Percentiles rank a stretch among this genome's conserved stretches.
phyloP scores from a whole-genome alignment of 2,797 vertebrate species.

The Chelon auratus region DNA sequence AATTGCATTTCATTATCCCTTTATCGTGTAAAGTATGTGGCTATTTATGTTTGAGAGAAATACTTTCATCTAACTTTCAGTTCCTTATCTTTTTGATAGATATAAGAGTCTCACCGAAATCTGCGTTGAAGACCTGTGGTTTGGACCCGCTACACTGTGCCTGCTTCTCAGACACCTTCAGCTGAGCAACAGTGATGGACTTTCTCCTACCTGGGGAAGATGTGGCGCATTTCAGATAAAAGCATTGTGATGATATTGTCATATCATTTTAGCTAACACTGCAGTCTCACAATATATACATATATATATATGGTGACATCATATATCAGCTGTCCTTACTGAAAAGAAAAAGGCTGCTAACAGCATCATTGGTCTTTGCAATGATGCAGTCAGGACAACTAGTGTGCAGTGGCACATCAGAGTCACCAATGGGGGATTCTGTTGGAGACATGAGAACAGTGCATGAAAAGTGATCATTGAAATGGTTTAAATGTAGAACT shows the following conservation, averaged over 20 bases:
- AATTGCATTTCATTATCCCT: too few relatives aligned
- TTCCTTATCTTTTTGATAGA: not conserved
- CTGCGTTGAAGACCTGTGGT: not conserved
- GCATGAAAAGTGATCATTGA: not conserved
- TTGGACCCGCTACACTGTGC: constrained; percentile 23
- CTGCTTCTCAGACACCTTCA: constrained; percentile 56
- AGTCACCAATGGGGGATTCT: not conserved
- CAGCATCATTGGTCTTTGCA: accelerated
- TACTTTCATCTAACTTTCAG: not conserved
- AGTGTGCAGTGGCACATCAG: constrained; percentile 2
- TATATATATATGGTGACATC: too few relatives aligned
- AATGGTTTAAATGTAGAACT: not conserved
- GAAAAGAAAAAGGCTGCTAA: not conserved
- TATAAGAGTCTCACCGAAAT: constrained; percentile 44
- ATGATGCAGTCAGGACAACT: constrained; percentile 52
- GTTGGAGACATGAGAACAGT: not conserved
- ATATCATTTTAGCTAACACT: not conserved
- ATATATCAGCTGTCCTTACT: constrained; percentile 50
- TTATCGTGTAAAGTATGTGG: too few relatives aligned
- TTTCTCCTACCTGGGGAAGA: constrained; percentile 49
- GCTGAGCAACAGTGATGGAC: constrained; percentile 29
- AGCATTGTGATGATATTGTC: not conserved
- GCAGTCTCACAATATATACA: too few relatives aligned
- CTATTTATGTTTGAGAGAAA: too few relatives aligned
- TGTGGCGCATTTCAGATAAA: constrained; percentile 1